Base-by-base conservation (phyloP, 30 jellyfish, hydroid and myxozoan genomes). In the Sanderia malayensis region DNA sequence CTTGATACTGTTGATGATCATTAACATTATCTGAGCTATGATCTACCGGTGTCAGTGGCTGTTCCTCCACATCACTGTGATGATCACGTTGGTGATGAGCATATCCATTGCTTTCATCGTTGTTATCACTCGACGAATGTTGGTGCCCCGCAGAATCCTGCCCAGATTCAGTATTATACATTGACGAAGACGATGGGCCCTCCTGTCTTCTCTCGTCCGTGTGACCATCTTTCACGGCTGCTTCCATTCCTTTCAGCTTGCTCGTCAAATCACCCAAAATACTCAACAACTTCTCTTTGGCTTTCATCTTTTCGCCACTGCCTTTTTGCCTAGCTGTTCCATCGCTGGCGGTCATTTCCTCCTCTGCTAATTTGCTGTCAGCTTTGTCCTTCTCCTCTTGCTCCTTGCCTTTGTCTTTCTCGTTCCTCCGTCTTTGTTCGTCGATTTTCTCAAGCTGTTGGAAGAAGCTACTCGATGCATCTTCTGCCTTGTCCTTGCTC, bases 161-260 rank as follows among this genome's bases (percentile, higher is more conserved):
- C 52, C 13, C 10, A 6, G 6, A 6, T 13, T 37, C 10, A 37
- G 6, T 37, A 31, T 32, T 66, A 49, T 9, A 49, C 64, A 49
- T 49, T 11, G 71, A 44, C 1, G 84, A 75, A 31, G 79, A 70
- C n/a, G n/a, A n/a, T n/a, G n/a, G n/a, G n/a, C n/a, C n/a, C n/a
- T n/a, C n/a, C 27, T 82, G 77, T 45, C 94, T 44, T 24, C 86
- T 61, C 26, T 62, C 86, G 44, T 69, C 76, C 27, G 82, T 63
- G 52, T 71, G 82, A 7, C 75, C 41, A 49, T 69, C 84, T 26
- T 80, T 82, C 26, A 90, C 97, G 33, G 94, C 87, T 9, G 89
- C 95, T 47, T 90, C 97, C 94, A 90, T 90, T 17, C 97, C 97
- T 44, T 90, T 84, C 2, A 90, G 78, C 70, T 90, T 90, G 4